Percentiles rank a stretch among this genome's conserved stretches.
Conservation (phyloP, 2,113 vertebrate genomes). For the Sturnus vulgaris region DNA sequence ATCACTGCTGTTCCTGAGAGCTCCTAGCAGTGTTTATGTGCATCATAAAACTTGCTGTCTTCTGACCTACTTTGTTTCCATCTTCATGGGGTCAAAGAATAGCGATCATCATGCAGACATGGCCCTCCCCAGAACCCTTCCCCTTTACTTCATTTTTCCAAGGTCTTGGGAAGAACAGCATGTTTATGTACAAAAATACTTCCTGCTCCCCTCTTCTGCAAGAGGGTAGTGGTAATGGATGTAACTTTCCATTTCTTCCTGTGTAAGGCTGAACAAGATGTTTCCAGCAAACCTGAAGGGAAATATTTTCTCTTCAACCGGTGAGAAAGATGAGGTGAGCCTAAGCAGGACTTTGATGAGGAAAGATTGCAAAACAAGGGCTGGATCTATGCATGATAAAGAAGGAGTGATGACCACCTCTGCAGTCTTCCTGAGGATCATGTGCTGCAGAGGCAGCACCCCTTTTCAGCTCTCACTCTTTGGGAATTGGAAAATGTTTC, state of each 20-base stretch:
- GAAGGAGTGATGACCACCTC: background rate
- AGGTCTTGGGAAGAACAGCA: background rate
- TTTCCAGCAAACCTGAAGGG: background rate
- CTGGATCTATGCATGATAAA: background rate
- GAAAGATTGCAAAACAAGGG: background rate
- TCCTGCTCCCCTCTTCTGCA: background rate
- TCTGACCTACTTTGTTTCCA: background rate
- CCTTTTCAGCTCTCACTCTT: background rate
- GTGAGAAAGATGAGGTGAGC: background rate
- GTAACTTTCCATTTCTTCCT: background rate
- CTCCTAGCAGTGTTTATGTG: background rate
- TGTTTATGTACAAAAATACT: background rate
- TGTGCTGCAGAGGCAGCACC: background rate
- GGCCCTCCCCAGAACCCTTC: background rate
- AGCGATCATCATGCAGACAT: rapidly evolving
- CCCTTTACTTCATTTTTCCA: background rate
- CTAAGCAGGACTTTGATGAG: background rate
- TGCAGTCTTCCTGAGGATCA: background rate
- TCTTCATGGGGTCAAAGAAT: background rate
- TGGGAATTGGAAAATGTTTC: background rate
- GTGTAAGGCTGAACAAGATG: background rate
- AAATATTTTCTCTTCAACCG: background rate
- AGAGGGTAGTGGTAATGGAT: background rate
- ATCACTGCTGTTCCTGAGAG: background rate
- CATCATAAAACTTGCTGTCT: background rate